Base-by-base conservation (phyloP, 2,797 vertebrate species). In the Hipposideros larvatus region DNA sequence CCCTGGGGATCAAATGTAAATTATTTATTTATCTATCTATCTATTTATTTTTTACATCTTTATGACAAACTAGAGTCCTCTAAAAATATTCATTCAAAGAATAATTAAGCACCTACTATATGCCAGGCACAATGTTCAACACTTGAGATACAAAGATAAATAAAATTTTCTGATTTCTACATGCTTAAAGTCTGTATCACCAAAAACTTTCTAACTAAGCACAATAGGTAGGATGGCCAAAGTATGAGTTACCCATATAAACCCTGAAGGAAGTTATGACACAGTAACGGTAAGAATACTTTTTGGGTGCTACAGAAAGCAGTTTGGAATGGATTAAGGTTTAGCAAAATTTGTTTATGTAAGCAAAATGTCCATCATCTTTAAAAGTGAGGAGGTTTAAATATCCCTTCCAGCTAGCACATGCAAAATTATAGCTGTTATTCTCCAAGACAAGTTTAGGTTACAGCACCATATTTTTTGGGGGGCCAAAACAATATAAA, bases 391-490 rank as follows among this genome's bases (percentile, higher is more conserved):
- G 28, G 31, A 91, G 24, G 31, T 90, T 92, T 95, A 92, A 85
- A 82, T 68, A 96, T 85, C 80, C 2, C 37, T 93, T 91, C 51
- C 24, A 86, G 75, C 34, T 34, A 95, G 84, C 46, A 77, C 63
- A 94, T 57, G 68, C 68, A 96, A 93, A 97, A 92, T 4, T 87
- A 55, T 77, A n/a, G 43, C 53, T 80, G 18, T 71, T 94, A 95
- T 94, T 95, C 87, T 96, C 48, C 75, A 95, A 96, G 75, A 70
- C 48, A 94, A 92, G 24, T 95, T 96, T 92, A 92, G 37, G 51
- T 96, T 82, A 91, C 1, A 8, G 46, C 51, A 68, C 19, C 34
- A 57, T 87, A 80, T 84, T 89, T 94, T 75, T 82, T 74, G 65
- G 59, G 78, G 65, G 59, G 78, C 37, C 57, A 94, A 95, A 96